Evolutionary conservation across 1,140 invertebrate species (phyloP).

Genomic region (Latrodectus geometricus): DNA sequence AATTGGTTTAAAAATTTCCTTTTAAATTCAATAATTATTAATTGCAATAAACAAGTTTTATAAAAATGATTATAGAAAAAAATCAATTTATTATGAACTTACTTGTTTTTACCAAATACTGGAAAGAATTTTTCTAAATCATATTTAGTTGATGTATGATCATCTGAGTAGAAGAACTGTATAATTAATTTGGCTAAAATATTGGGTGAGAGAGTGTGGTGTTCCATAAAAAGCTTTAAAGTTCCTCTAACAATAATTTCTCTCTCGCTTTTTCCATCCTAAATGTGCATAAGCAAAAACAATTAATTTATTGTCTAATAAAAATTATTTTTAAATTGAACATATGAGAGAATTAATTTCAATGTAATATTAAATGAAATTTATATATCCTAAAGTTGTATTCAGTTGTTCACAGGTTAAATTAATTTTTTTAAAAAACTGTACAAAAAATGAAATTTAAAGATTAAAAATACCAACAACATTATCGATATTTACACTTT

Average conservation of each 20-base stretch:
- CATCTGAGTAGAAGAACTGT: slow-evolving; percentile 26
- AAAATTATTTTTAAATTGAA: too few species aligned
- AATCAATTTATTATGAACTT: slow-evolving; percentile 6
- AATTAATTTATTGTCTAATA: background rate
- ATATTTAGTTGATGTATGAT: background rate
- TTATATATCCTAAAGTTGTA: too few species aligned
- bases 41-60: background rate
- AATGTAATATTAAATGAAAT: too few species aligned
- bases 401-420: too few species aligned
- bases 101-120: slow-evolving; percentile 31
- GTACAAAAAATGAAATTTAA: too few species aligned
- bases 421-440: too few species aligned
- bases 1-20: background rate
- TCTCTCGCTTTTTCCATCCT: slow-evolving; percentile 31
- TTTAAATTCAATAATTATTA: background rate
- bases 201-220: slow-evolving; percentile 14
- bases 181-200: slow-evolving; percentile 25
- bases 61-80: background rate
- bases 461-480: too few species aligned
- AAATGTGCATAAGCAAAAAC: background rate
- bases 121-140: slow-evolving; percentile 13
- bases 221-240: slow-evolving; percentile 7
- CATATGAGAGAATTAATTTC: too few species aligned
- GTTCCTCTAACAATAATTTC: slow-evolving; percentile 19
- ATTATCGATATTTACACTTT: too few species aligned